Base-by-base conservation (phyloP, 1,140 invertebrate genomes). In the Hyles euphorbiae region DNA sequence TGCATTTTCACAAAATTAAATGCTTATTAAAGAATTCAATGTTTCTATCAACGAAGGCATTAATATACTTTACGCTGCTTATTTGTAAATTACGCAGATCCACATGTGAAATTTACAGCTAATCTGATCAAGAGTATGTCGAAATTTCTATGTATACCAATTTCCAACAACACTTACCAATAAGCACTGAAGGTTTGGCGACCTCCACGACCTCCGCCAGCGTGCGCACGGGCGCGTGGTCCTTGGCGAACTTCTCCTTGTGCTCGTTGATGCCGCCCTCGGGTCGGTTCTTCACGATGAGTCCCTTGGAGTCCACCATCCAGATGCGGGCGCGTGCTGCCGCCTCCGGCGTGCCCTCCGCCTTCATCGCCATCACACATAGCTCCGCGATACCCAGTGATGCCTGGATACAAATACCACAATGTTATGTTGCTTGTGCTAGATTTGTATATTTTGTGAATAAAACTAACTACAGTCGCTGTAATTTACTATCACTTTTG, bases 341-440 rank as follows among this genome's bases (percentile, higher is more conserved):
- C 44, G 90, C 90, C 34, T 93, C 91, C 0, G 90, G 84, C 0
- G 94, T 83, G 2, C 97, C 97, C 83, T 97, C 95, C 7, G 92
- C 91, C 62, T 92, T 90, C 95, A 99, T 97, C 2, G 96, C 95
- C 92, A 96, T 95, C 0, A 96, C 92, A 70, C 96, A 95, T 9
- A 99, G 78, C 68, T 93, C 90, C 0, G 97, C 97, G 71, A 98
- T 98, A 53, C 98, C 97, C 12, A 97, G 83, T 0, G 95, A 93
- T 5, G 96, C 95, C 93, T 95, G 60, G 11, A 22, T 22, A 22
- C 22, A 66, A 76, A 43, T n/a, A 50, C 10, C 5, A 40, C 3
- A 43, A 11, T 40, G 10, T 40, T 2, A 36, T 6, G 34, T 22
- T 22, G 22, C 22, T 22, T 22, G 22, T 22, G 22, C 22, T 22